phyloP scores from a whole-genome alignment of 2,888 invertebrate species.

The Calephelis perditalis region DNA sequence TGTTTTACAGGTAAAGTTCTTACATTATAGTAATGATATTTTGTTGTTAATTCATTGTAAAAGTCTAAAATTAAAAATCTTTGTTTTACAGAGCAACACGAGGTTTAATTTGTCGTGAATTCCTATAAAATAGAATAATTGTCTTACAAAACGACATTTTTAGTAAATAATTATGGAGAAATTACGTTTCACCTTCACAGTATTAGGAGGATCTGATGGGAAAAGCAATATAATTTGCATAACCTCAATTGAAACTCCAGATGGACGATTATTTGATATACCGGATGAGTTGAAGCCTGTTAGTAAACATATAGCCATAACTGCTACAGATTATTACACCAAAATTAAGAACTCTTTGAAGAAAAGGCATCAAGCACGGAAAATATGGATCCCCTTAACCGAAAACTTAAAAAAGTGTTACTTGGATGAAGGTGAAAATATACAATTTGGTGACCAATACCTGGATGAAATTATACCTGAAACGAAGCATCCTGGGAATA shows the following conservation, averaged over 20 bases:
- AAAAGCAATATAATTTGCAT: constrained; percentile 20
- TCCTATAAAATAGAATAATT: neutral
- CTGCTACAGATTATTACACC: constrained; percentile 1
- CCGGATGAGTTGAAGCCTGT: constrained; percentile 19
- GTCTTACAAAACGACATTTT: constrained; percentile 20
- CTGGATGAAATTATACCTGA: constrained; percentile 7
- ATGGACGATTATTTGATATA: constrained; percentile 14
- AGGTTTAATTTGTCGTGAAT: no score
- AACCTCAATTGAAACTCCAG: constrained; percentile 18
- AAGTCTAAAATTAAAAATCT: no score
- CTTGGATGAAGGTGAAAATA: constrained; percentile 22
- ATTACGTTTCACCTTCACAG: constrained; percentile 15
- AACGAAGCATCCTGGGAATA: neutral
- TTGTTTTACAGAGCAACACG: no score
- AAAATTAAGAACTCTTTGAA: constrained; percentile 21
- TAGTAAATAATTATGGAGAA: constrained; percentile 18
- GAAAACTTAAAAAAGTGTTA: constrained; percentile 17
- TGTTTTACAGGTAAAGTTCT: constrained; percentile 5
- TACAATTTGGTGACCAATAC: constrained; percentile 20
- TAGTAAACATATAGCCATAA: constrained; percentile 17
- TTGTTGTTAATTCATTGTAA: no score
- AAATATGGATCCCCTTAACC: constrained; percentile 18
- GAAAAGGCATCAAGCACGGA: constrained; percentile 21
- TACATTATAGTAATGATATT: neutral
- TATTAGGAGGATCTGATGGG: constrained; percentile 15